A percentile compares a stretch with the other conserved stretches of the same genome.
These are phyloP conservation scores for Porites divaricata DNA, from an alignment of 92 coral and sea anemone species.

Conservation along the genomic window DNA sequence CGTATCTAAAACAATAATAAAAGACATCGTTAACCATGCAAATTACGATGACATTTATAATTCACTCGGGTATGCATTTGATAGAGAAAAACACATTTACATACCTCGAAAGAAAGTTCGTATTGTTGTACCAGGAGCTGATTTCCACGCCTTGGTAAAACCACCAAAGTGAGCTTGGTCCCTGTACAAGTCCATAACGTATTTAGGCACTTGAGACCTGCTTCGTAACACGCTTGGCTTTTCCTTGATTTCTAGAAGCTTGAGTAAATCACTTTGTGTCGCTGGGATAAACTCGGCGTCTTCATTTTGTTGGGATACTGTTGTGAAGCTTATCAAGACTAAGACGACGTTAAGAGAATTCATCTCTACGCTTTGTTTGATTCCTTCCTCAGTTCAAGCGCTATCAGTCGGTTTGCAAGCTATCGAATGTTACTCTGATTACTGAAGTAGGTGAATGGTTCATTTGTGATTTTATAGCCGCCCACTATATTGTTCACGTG, in stretches of 20 bases:
- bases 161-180: constrained; percentile 77
- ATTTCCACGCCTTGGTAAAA: constrained; percentile 62
- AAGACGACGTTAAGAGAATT: constrained; percentile 58
- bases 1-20: constrained; percentile 30
- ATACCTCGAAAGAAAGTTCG: constrained; percentile 91
- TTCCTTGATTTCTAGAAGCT: constrained; percentile 77
- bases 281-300: constrained; percentile 43
- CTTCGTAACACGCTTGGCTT: constrained; percentile 81
- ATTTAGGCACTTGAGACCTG: constrained; percentile 83
- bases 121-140: constrained; percentile 76
- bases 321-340: constrained; percentile 68
- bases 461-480: constrained; percentile 50
- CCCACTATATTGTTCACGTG: constrained; percentile 62
- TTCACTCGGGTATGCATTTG: constrained; percentile 12
- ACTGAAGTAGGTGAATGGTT: constrained; percentile 44
- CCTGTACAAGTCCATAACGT: constrained; percentile 82
- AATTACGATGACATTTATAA: constrained; percentile 29
- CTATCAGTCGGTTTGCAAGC: constrained; percentile 20
- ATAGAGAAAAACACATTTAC: constrained; percentile 22
- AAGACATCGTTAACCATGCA: constrained; percentile 27
- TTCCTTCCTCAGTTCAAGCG: constrained; percentile 34
- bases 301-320: constrained; percentile 41
- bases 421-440: constrained; percentile 25
- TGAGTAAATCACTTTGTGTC: constrained; percentile 78
- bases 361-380: constrained; percentile 73